Conservation (phyloP, 2,888 invertebrate species). For the Hemaris fuciformis region DNA sequence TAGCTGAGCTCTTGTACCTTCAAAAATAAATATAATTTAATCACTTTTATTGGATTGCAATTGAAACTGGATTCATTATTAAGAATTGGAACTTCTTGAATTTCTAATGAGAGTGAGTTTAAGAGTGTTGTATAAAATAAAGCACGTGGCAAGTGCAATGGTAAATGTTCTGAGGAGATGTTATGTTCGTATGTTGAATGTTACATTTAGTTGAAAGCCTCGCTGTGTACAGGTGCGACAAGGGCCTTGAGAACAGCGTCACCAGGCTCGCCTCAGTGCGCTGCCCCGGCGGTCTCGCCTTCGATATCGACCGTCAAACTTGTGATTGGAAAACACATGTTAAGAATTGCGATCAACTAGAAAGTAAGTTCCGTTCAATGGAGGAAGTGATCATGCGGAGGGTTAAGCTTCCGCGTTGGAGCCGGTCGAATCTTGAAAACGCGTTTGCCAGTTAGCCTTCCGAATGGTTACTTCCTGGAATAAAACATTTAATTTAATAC, state of each 20-base stretch:
- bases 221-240: slow-evolving; percentile 91
- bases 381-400: slow-evolving; percentile 72
- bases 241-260: slow-evolving; percentile 92
- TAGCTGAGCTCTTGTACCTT: background rate
- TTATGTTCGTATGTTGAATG: background rate
- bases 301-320: slow-evolving; percentile 96
- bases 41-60: background rate
- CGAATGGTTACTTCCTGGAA: slow-evolving; percentile 68
- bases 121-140: too few species aligned
- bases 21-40: background rate
- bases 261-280: slow-evolving; percentile 93
- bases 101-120: too few species aligned
- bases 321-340: slow-evolving; percentile 98
- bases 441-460: slow-evolving; percentile 58
- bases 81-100: background rate
- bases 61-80: background rate
- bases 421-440: slow-evolving; percentile 41
- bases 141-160: too few species aligned
- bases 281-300: slow-evolving; percentile 94
- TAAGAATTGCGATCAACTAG: slow-evolving; percentile 95
- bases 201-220: slow-evolving; percentile 17
- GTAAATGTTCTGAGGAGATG: background rate
- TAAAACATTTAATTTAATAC: slow-evolving; percentile 64
- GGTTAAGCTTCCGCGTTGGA: slow-evolving; percentile 61
- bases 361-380: slow-evolving; percentile 89